Base-by-base conservation (phyloP, 1,140 invertebrate genomes). In the Maconellicoccus hirsutus region DNA sequence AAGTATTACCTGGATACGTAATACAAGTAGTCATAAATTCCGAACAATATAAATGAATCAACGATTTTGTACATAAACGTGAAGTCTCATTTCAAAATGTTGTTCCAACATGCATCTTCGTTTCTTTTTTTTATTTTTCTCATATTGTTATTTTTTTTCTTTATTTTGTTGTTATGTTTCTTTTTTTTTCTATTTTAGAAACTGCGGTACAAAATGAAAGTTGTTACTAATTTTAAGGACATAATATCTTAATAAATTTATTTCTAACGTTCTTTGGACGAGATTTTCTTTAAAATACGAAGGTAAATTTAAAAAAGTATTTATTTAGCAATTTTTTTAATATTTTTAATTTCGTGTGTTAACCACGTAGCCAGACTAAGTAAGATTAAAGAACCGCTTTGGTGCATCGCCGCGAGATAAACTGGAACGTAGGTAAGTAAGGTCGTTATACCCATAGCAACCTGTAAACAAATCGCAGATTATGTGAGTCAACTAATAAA, bases 321-420 rank as follows among this genome's bases (percentile, higher is more conserved):
- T 59, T 59, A 59, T 59, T 59, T 71, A 2, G 59, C 59, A 2
- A 59, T 38, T 71, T 71, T 59, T 23, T 59, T 71, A 16, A 71
- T 38, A 52, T 71, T 26, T 25, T 89, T 90, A 38, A 98, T 79
- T 83, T 98, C 96, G 78, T 98, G 94, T 1, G 90, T 89, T 10
- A 98, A 80, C 96, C 96, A 99, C 2, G 97, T 79, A 23, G 92
- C 90, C 25, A 89, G 82, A 61, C 92, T 89, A 1, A 99, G 84
- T 27, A 98, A 82, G 14, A 91, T 77, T 10, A 99, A 81, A 21
- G 96, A 97, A 25, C 96, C 95, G 52, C 92, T 91, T 81, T 99
- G 98, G 83, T 99, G 98, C 33, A 86, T 81, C 0, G 94, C 90
- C 10, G 95, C 97, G 52, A 98, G 76, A 22, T 86, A 80, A 27